These are phyloP conservation scores for Athetis lepigone DNA, from an alignment of 2,888 invertebrate genomes.

Conservation along the genomic window DNA sequence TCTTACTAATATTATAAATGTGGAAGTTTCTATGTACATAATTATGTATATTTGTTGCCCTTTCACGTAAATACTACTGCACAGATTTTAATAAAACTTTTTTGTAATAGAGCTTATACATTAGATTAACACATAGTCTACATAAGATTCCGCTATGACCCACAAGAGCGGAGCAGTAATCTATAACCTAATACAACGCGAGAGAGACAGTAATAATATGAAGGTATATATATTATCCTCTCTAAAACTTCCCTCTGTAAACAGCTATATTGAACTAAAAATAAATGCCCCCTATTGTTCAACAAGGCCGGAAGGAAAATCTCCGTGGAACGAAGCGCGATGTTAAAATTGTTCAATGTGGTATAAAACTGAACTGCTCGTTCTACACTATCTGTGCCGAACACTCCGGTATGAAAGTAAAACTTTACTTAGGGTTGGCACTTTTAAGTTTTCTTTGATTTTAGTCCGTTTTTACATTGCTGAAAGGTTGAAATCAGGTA, in stretches of 20 bases:
- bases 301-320: constrained; percentile 22
- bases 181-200: no score
- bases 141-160: no score
- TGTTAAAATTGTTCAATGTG: constrained; percentile 57
- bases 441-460: not conserved
- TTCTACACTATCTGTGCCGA: constrained; percentile 50
- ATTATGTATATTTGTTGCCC: no score
- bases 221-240: not conserved
- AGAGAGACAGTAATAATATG: no score
- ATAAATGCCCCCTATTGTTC: constrained; percentile 10
- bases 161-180: no score
- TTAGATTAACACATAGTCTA: no score
- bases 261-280: constrained; percentile 1
- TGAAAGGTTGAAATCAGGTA: no score
- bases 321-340: constrained; percentile 26
- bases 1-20: no score
- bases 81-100: no score
- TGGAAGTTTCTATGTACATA: no score
- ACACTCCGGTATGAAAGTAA: constrained; percentile 51
- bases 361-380: constrained; percentile 38
- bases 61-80: no score
- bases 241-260: not conserved
- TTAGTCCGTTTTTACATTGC: not conserved
- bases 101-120: no score
- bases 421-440: constrained; percentile 30